Evolutionary conservation across 1,140 invertebrate species (phyloP), one percentile per base, ranked within the genome.

Genomic region (Frieseomelitta varia): DNA sequence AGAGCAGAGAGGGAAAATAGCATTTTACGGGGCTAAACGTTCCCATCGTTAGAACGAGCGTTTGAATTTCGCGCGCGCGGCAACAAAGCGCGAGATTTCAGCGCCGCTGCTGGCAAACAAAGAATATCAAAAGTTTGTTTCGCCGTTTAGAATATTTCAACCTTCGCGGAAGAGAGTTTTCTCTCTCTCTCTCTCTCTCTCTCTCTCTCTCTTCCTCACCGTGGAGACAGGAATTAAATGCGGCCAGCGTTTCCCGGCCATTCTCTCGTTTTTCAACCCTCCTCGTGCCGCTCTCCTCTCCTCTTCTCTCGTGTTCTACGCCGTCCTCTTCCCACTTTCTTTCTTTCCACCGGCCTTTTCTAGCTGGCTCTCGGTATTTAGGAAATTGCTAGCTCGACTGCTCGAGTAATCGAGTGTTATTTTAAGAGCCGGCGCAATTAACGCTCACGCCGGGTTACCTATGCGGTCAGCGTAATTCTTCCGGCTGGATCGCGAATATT

Each of bases 371-470:
- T 85, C 68, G 39, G 75, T 75, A 81, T 88, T 88, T 88, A 81
- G 87, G 79, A 87, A 87, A 88, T 81, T 85, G 78, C 74, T 74
- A 65, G 27, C 53, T 63, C 58, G 39, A n/a, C 55, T 68, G 53
- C 51, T 79, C 68, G 86, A 80, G 68, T 88, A 85, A 87, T 71
- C 82, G 83, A 88, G 86, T 74, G 78, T 88, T 88, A 88, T 88
- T 88, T 88, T 85, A 88, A 88, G 86, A 88, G 78, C 86, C 27
- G 80, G 78, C 34, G 82, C 74, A 81, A 88, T 88, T 88, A 88
- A 88, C 78, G 79, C 58, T 80, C 81, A 80, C 86, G 27, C 56
- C 63, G 67, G 67, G 77, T 85, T 88, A 81, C n/a, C 68, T 27
- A 67, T 69, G 81, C 63, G 24, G n/a, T 47, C 67, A 61, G 24